Evolutionary conservation across 2,888 invertebrate genomes (phyloP), one percentile per base, ranked within the genome.

Genomic region (Bombyx huttoni): DNA sequence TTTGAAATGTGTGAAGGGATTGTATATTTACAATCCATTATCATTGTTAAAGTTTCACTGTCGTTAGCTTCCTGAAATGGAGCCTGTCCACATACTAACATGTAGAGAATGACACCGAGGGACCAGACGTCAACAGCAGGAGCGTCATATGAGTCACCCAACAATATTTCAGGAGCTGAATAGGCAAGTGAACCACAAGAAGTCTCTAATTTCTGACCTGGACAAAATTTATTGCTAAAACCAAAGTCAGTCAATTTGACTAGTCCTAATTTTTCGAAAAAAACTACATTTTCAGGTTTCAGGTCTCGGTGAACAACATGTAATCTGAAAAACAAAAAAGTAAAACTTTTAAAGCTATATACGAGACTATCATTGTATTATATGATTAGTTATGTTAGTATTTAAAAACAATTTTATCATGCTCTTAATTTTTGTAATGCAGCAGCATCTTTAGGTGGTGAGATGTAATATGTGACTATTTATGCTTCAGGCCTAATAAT

Each of bases 81-180:
- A 45, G 98, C 95, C 75, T 96, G 94, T 7, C 99, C 99, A 81
- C 97, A 97, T 7, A 99, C 98, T 70, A 99, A 90, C 98, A 99
- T 99, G 85, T 96, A 99, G 48, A 99, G 89, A 71, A 99, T 98
- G 13, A 99, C 99, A 54, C 99, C 99, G 54, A 99, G 90, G 7
- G 98, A 98, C 99, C 99, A 99, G 51, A 99, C 96, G 89, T 99
- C 98, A 91, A 99, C 99, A 62, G 98, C 98, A 14, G 98, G 98
- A 47, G 99, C 98, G 89, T 99, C 98, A 83, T 99, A 99, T 1
- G 97, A 96, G 84, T 99, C 99, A 24, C 99, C 99, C 52, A 99
- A 91, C 55, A 99, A 90, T 72, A 99, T 99, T 89, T 99, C 99
- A 1, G 99, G 99, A 9, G 99, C 99, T 3, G 99, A 99, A 87